Base-by-base conservation (phyloP, 2,888 invertebrate genomes). In the Ichneumoninae sp. region DNA sequence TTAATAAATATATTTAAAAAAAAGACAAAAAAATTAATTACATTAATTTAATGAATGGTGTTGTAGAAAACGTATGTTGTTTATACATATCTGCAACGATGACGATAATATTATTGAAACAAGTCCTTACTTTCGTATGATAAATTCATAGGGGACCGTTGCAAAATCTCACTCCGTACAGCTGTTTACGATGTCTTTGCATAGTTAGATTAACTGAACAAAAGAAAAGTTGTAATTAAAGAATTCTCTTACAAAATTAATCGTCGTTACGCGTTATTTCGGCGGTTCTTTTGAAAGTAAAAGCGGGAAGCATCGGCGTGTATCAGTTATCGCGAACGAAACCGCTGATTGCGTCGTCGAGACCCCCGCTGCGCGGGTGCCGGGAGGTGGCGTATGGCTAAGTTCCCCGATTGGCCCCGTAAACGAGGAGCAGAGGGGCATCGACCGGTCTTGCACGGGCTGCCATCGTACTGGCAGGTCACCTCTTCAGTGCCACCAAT, bases 401-500 rank as follows among this genome's bases (percentile, higher is more conserved):
- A 36, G 22, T 52, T n/a, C 47, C 68, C 77, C 83, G 89, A 92
- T 92, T 92, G 92, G 92, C 87, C 87, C 81, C 81, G 71, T 76
- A 70, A 68, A 33, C 66, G 87, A 47, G 86, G 86, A 87, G 88
- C 89, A 88, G 92, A 89, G 92, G 91, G 91, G 91, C 91, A 92
- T 92, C 92, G 92, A 92, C 91, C 92, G 91, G 91, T 91, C 88
- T 92, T 89, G 90, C 90, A 89, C 92, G 89, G 91, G 87, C 92
- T 92, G 91, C 89, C 89, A 90, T 92, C 90, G 91, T 89, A 92
- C 91, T 92, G 93, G 93, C 93, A 93, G 93, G 90, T 92, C 89
- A 91, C 91, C 90, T 90, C 90, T 91, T 91, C 95, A 95, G 95
- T 95, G 95, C 96, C 96, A 96, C 96, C 96, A 96, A 96, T 96